These are phyloP conservation scores for Trypoxylon attenuatum DNA, from an alignment of 2,888 invertebrate genomes.

Conservation along the genomic window DNA sequence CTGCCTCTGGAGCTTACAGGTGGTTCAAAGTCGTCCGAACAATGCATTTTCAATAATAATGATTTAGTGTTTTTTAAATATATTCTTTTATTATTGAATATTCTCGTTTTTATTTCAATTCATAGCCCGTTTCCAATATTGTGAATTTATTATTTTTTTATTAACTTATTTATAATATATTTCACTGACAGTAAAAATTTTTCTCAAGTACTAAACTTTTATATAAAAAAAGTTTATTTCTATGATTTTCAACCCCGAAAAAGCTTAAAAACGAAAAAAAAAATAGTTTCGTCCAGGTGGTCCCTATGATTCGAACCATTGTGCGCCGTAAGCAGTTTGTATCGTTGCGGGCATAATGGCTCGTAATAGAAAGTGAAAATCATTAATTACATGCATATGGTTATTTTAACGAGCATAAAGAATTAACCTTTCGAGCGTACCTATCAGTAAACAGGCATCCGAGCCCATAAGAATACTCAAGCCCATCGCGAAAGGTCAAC, in stretches of 20 bases:
- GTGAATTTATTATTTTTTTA: not conserved
- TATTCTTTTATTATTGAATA: not conserved
- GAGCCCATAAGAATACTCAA: too few relatives aligned
- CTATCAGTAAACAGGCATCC: too few relatives aligned
- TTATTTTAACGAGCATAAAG: too few relatives aligned
- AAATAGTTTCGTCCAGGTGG: not conserved
- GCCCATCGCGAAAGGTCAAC: too few relatives aligned
- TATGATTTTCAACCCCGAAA: not conserved
- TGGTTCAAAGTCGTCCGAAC: not conserved
- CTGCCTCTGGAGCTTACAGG: not conserved
- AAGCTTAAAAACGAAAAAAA: not conserved
- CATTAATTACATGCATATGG: too few relatives aligned
- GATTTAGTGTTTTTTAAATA: not conserved
- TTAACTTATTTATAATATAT: not conserved
- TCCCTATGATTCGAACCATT: too few relatives aligned
- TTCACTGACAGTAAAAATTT: not conserved
- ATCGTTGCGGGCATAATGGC: too few relatives aligned
- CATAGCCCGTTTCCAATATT: not conserved
- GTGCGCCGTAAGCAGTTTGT: too few relatives aligned
- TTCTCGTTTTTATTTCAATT: not conserved
- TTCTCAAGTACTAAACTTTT: not conserved
- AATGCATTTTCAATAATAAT: too few relatives aligned
- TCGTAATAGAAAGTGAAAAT: too few relatives aligned
- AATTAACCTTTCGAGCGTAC: too few relatives aligned
- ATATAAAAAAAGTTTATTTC: not conserved